Percentiles rank a stretch among this genome's conserved stretches.
These are phyloP conservation scores for Hypotaenidia philippensis DNA, from an alignment of 2,797 vertebrate genomes.

Conservation along the genomic window DNA sequence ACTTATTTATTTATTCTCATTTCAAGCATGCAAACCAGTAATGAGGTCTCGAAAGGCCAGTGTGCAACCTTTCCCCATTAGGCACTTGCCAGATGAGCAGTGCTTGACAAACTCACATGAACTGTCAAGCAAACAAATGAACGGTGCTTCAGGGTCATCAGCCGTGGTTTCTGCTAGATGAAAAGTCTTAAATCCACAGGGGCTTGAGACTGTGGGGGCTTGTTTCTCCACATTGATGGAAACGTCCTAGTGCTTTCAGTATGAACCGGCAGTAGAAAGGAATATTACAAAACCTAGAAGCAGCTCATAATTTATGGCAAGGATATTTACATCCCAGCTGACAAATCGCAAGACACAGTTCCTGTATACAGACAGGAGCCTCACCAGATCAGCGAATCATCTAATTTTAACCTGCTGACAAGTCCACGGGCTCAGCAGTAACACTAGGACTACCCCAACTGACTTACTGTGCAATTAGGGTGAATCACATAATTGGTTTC, in stretches of 20 bases:
- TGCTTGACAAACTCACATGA: background rate
- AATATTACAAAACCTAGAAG: background rate
- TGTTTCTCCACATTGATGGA: background rate
- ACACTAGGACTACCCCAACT: background rate
- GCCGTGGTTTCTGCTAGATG: background rate
- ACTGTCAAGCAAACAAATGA: background rate
- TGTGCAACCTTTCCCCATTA: background rate
- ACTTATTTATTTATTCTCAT: background rate
- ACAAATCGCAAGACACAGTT: background rate
- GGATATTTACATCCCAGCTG: background rate
- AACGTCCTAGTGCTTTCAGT: background rate
- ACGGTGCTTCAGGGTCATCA: background rate
- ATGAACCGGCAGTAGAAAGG: background rate
- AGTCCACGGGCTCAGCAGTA: slow-evolving; percentile 3
- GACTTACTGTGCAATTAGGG: background rate
- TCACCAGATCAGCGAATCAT: background rate
- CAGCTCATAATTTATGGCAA: background rate
- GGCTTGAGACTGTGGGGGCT: background rate
- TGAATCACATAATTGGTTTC: slow-evolving; percentile 33
- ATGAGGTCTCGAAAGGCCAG: background rate
- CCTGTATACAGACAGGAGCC: background rate
- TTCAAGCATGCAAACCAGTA: background rate
- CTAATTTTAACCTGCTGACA: slow-evolving; percentile 45
- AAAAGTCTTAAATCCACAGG: background rate
- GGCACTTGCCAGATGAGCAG: background rate